Base-by-base conservation (phyloP, 2,797 vertebrate species). In the Molossus alvarezi region DNA sequence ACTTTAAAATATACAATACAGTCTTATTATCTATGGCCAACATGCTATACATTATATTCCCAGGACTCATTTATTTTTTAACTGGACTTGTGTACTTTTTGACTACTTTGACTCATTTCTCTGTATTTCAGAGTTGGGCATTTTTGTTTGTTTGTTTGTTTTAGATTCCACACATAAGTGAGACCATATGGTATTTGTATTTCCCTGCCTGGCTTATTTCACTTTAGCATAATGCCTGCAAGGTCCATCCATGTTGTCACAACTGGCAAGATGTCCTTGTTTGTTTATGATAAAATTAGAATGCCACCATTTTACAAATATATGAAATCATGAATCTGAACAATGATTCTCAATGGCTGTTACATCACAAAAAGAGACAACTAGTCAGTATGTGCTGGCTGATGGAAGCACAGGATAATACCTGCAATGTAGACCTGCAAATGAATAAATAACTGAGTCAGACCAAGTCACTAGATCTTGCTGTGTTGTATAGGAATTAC, bases 251-350 rank as follows among this genome's bases (percentile, higher is more conserved):
- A 64, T 64, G n/a, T 62, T 21, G 11, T 45, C 41, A 45, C 11
- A 82, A 73, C 29, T 17, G 25, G 57, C 13, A 83, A 83, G 57
- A 73, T 55, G 55, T 84, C 13, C 48, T 55, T 83, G 13, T 75
- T 62, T 33, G 58, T 82, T 82, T 53, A 23, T 55, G 45, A 41
- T 13, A 88, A 33, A 53, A 41, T 20, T 29, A 51, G 23, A 82
- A 33, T 48, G 62, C 81, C 37, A 72, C 29, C 15, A 57, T 85
- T 88, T 84, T 71, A 60, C 21, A 96, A 93, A 76, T 14, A 12
- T 41, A 84, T 45, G 45, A 96, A 96, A 75, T 80, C 48, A 81
- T 3, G 20, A 27, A 55, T 18, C 51, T 89, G 29, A 27, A 53
- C 53, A 41, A 91, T 55, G 67, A 77, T 51, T 58, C 62, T 57